Evolutionary conservation across 2,888 invertebrate genomes (phyloP), one percentile per base, ranked within the genome.

Genomic region (Himalopsyche kuldschensis): DNA sequence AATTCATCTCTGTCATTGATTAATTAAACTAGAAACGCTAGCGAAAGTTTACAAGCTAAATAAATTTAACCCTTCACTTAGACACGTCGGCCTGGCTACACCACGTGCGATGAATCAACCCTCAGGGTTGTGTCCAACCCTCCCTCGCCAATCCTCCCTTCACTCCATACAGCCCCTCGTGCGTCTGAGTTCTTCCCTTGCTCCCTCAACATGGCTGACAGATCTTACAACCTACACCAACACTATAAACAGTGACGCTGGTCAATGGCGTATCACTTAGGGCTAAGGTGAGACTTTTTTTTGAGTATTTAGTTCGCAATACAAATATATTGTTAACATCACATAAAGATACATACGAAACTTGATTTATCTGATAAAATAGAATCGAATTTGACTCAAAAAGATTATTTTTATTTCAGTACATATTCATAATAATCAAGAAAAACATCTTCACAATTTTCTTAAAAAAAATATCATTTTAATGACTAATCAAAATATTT

Each of bases 171-270:
- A 79, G 46, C 55, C 79, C 48, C 46, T 79, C 55, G 24, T 55
- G 55, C 20, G 55, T 55, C 55, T 24, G 55, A 55, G 15, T 55
- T 20, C n/a, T 55, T 48, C 27, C 55, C 27, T 79, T 47, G 47
- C 69, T 20, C 78, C 79, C 69, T 80, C 84, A 84, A 82, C 80
- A 82, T 84, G 84, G 84, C 84, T 77, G 80, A 48, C 48, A 55
- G 27, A 79, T 24, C 47, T 79, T 30, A 27, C 24, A 79, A 30
- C 79, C 79, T 55, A 55, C 55, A 55, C 55, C 55, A 55, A 55
- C 55, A 55, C 55, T 55, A 55, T 55, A 55, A 55, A 55, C 55
- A 55, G 55, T 55, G 55, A 24, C 55, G n/a, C 55, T 55, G 55
- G 55, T 55, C 55, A 55, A 20, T 55, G 55, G 55, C 55, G 55